These are phyloP conservation scores for Colaptes auratus DNA, from an alignment of 2,113 vertebrate genomes.

Conservation along the genomic window DNA sequence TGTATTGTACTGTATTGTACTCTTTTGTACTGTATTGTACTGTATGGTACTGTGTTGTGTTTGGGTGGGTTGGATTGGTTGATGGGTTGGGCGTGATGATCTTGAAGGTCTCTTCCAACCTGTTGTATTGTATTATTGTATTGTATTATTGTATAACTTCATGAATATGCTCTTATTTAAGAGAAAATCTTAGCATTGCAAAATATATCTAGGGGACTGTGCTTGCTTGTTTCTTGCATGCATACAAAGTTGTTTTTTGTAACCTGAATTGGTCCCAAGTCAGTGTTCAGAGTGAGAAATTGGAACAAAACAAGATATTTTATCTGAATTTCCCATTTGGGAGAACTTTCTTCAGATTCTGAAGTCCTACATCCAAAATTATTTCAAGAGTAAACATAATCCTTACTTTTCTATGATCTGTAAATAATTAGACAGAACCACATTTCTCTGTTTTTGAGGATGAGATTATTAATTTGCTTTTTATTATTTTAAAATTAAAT, in stretches of 20 bases:
- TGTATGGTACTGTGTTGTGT: no score
- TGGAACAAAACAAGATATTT: not conserved
- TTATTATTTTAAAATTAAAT: not conserved
- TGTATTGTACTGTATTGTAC: no score
- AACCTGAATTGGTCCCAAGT: not conserved
- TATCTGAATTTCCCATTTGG: not conserved
- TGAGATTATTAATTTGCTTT: not conserved
- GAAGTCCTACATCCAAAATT: not conserved
- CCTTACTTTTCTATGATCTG: not conserved
- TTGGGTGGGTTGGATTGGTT: no score
- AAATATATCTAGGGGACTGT: not conserved
- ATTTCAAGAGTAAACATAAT: not conserved
- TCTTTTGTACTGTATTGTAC: no score
- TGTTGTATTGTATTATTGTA: no score
- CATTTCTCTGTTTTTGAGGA: not conserved
- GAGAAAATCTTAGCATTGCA: not conserved
- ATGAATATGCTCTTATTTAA: not conserved
- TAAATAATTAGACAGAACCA: not conserved
- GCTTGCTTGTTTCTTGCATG: not conserved
- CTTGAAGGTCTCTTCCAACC: no score
- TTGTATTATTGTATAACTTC: no score
- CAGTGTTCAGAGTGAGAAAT: not conserved
- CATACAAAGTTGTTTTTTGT: not conserved
- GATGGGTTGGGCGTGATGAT: no score
- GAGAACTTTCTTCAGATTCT: not conserved